Percentiles rank a stretch among this genome's conserved stretches.
These are phyloP conservation scores for Bombus consobrinus DNA, from an alignment of 1,140 invertebrate genomes.

Conservation along the genomic window DNA sequence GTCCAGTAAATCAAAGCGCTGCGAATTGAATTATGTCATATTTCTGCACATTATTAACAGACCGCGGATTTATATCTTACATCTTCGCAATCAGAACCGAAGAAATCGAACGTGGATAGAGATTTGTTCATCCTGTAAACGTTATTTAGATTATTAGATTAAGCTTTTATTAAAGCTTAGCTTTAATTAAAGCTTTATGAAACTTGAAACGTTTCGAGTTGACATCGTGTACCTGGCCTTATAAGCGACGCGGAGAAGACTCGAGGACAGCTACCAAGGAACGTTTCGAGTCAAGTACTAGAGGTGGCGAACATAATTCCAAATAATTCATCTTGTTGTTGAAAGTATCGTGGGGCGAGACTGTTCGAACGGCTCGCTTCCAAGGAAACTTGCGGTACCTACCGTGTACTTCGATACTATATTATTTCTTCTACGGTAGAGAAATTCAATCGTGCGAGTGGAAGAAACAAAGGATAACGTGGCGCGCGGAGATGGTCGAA, in stretches of 20 bases:
- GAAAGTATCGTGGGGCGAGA: not conserved
- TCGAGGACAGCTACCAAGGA: no score
- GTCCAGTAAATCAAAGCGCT: not conserved
- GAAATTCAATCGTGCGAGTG: not conserved
- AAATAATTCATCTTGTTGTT: not conserved
- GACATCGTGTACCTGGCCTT: not conserved
- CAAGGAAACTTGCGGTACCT: accelerated
- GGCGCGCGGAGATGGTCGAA: no score
- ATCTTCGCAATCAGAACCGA: not conserved
- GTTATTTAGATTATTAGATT: accelerated
- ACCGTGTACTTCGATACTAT: accelerated
- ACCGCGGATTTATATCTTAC: not conserved
- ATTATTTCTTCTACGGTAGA: accelerated
- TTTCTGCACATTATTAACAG: not conserved
- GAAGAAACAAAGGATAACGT: not conserved
- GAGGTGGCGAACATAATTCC: not conserved
- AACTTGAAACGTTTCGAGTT: constrained; percentile 63
- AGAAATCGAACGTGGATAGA: not conserved
- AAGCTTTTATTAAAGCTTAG: no score
- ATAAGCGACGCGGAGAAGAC: no score
- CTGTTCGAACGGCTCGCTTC: no score
- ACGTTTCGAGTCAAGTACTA: no score
- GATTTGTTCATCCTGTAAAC: not conserved
- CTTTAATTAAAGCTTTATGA: no score
- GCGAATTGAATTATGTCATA: not conserved